Conservation (phyloP, 2,797 vertebrate species). For the Aphelocoma californica region DNA sequence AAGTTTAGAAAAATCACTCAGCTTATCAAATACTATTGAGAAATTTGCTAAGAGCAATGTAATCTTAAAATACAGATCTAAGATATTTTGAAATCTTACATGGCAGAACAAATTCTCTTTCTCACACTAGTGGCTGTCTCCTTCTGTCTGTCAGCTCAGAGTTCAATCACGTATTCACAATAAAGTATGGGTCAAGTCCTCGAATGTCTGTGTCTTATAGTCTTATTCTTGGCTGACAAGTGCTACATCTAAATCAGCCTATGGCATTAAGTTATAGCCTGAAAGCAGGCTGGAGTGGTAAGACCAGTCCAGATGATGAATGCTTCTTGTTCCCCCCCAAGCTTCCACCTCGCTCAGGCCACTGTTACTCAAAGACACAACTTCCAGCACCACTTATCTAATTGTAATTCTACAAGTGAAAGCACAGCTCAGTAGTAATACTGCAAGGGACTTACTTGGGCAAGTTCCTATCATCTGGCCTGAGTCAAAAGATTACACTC, state of each 20-base stretch:
- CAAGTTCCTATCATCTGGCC: conserved; percentile 16
- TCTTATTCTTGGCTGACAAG: conserved; percentile 61
- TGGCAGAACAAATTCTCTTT: conserved; percentile 64
- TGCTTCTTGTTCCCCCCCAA: not conserved
- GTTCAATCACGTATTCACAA: conserved; percentile 59
- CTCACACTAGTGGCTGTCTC: conserved; percentile 37
- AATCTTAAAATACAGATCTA: conserved; percentile 22
- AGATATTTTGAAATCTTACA: conserved; percentile 40
- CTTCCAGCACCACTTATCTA: not conserved
- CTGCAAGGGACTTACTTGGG: not conserved
- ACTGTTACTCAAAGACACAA: not conserved
- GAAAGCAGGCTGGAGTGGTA: conserved; percentile 14
- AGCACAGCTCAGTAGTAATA: not conserved
- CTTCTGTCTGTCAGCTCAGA: conserved; percentile 59
- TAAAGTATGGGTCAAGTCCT: conserved; percentile 61
- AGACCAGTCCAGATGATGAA: not conserved
- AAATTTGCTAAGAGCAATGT: not conserved
- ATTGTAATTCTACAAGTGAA: not conserved
- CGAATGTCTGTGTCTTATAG: conserved; percentile 47
- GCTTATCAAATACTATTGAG: not conserved
- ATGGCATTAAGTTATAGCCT: conserved; percentile 50
- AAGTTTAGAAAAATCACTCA: not conserved
- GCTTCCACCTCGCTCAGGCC: not conserved
- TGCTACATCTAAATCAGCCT: conserved; percentile 62
- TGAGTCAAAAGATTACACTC: conserved; percentile 37